Conservation (phyloP, 37 sponge, comb jelly and placozoan genomes). For the Agelas oroides region DNA sequence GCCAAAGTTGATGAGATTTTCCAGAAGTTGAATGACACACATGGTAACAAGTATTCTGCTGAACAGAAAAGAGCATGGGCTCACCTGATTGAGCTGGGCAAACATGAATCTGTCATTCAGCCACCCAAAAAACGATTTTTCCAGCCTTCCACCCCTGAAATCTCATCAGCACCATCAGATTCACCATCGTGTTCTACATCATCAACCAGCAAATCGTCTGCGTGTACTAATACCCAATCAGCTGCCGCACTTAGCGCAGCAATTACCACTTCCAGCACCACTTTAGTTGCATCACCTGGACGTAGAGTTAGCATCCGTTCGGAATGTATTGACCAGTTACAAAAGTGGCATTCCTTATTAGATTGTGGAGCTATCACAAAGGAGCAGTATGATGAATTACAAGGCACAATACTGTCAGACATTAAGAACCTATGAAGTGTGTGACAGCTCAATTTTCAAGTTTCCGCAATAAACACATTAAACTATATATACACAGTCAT, state of each 20-base stretch:
- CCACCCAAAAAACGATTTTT: neutral
- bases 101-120: neutral
- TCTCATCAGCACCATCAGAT: too few relatives aligned
- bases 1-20: neutral
- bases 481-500: too few relatives aligned
- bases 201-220: too few relatives aligned
- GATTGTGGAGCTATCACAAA: too few relatives aligned
- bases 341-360: neutral
- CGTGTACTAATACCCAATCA: neutral
- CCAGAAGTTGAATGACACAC: neutral
- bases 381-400: slow-evolving; percentile 5
- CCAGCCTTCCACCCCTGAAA: too few relatives aligned
- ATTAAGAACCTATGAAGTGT: slow-evolving; percentile 2
- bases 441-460: neutral
- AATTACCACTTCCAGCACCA: too few relatives aligned
- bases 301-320: neutral
- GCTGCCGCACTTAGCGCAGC: neutral
- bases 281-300: slow-evolving; percentile 17
- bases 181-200: neutral
- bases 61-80: neutral
- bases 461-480: too few relatives aligned
- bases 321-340: neutral
- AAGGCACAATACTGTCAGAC: neutral
- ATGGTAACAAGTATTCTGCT: neutral
- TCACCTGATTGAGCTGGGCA: slow-evolving; percentile 1